Base-by-base conservation (phyloP, 2,113 vertebrate genomes). In the Mugil cephalus region DNA sequence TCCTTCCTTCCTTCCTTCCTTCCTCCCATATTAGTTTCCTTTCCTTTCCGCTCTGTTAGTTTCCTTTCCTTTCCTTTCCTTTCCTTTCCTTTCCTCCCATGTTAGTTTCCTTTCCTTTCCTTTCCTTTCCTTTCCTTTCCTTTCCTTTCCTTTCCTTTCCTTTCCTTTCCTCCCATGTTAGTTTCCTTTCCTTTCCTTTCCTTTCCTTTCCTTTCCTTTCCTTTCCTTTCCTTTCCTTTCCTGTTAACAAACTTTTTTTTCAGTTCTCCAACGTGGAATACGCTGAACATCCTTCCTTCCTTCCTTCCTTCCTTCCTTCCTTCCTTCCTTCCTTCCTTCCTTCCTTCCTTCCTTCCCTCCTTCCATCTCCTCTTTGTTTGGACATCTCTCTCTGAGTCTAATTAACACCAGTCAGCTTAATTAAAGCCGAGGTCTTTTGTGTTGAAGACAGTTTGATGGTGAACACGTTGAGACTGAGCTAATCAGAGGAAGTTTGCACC, bases 351-450 rank as follows among this genome's bases (percentile, higher is more conserved):
- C 60, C 39, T 8, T 35, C 11, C 19, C 40, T 46, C 19, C 30
- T 66, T 19, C 13, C 19, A 39, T 6, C 47, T 17, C 9, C 43
- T 65, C 43, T 61, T n/a, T 67, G 46, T 74, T 66, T 66, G 54
- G 17, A 12, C 56, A 48, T 50, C 59, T 54, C 34, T 45, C 10
- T 14, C 12, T 48, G 24, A 77, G 34, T 77, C 59, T 80, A 76
- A 78, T 83, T 83, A 74, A 63, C 38, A 43, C 52, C 6, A 71
- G 66, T 80, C 65, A 65, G 34, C 48, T 69, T 74, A 52, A 88
- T 71, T 76, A 78, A 80, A 78, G 74, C 52, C n/a, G 60, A 77
- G 19, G 46, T 63, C 2, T 59, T n/a, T n/a, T 45, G 13, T 51
- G 30, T 64, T 73, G 14, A 21, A 62, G 24, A 54, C 14, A 9